Evolutionary conservation across 2,797 vertebrate species (phyloP), one percentile per base, ranked within the genome.

Genomic region (Sparidentex hasta): DNA sequence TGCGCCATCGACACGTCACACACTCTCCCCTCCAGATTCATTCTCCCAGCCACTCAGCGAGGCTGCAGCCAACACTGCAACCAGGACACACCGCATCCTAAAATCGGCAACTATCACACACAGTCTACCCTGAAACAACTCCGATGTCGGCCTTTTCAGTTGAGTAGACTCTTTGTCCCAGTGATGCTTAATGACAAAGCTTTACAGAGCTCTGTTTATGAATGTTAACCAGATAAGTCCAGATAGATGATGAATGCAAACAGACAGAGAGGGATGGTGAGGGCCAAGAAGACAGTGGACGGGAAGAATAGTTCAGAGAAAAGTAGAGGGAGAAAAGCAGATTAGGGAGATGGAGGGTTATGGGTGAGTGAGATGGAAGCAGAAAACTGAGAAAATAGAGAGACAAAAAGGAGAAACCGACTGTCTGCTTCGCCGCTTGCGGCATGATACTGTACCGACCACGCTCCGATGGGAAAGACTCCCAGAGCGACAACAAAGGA

Each of bases 401-500:
- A 58, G 1, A 47, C n/a, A 80, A 5, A 74, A 69, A 62, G 48
- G 57, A 81, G 51, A 72, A 74, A 74, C 77, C 47, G 69, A 12
- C 12, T 25, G 63, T 78, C 52, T 83, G 67, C 71, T 71, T 59
- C 25, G 61, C 74, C 85, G 88, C 81, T 86, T 29, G 74, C 67
- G 27, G 90, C 81, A 29, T 66, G 73, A 89, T 88, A 89, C 86
- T 76, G 90, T 89, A 88, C 83, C 27, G 70, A 83, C 64, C 69
- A 65, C 25, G 76, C 82, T 88, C 75, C 72, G 82, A 87, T 81
- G 92, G 89, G 86, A 93, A 90, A 90, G 87, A 86, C 88, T 92
- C 92, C 93, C 93, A 90, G 90, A 93, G 93, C 80, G 86, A 95
- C 94, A 95, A 95, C 95, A 95, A 94, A 95, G 93, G 93, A 94